Evolutionary conservation across 2,888 invertebrate species (phyloP), one percentile per base, ranked within the genome.

Genomic region (Argyresthia goedartella): DNA sequence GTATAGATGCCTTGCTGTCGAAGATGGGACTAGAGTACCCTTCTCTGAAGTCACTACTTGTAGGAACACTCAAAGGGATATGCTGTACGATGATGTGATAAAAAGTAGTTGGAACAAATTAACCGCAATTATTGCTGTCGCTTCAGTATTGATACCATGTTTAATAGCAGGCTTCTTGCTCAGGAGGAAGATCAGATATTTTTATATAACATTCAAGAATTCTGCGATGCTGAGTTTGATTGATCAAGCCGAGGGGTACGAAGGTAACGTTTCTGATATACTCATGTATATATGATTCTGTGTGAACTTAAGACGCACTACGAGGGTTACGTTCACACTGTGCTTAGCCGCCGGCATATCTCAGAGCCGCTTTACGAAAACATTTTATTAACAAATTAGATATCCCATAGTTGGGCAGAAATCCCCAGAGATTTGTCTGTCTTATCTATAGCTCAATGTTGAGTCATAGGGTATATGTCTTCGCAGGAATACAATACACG

Each of bases 111-210:
- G 54, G 47, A 65, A 56, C 4, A 63, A 57, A 14, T 48, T 82
- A 0, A 47, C 72, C 0, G 55, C 66, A 0, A 43, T 82, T 9
- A 15, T 72, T 0, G 34, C 62, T 0, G 57, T 81, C 50, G 76
- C 78, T 0, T 56, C 59, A 0, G 0, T 71, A 0, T 0, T 76
- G 6, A 1, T 79, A 0, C 69, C 77, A 0, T 0, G 62, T 0
- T 15, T 73, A 10, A 53, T 60, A 0, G 43, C 75, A 0, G 42
- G 60, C 0, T 81, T 61, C 49, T 3, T 71, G 0, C 79, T 71
- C 9, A 75, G 87, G 50, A 89, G 89, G 56, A 88, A 89, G 54
- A 84, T 90, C 62, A 85, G 85, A 59, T 90, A 91, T 61, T 91
- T 88, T 57, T 82, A 80, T 45, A 87, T 90, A 8, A 87, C 87